Evolutionary conservation across 2,113 vertebrate genomes (phyloP).

Genomic region (Procavia capensis): DNA sequence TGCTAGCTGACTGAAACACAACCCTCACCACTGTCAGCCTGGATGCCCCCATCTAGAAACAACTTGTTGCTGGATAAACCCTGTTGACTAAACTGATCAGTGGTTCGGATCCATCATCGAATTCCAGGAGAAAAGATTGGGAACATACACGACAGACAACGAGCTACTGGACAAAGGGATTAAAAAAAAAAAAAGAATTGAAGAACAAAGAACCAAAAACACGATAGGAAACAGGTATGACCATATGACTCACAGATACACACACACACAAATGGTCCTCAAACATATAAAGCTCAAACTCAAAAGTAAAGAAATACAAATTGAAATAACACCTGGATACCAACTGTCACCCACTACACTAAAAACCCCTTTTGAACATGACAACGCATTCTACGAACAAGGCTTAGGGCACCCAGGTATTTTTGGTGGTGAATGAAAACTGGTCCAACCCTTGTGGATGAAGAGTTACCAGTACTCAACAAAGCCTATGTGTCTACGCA

Average conservation of each 20-base stretch:
- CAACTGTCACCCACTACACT: background rate
- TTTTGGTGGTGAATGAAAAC: background rate
- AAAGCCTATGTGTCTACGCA: background rate
- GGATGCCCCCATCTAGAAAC: too few relatives aligned
- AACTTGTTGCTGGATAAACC: too few relatives aligned
- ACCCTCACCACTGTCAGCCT: too few relatives aligned
- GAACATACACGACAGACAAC: background rate
- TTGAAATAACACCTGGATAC: too few relatives aligned
- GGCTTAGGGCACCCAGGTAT: background rate
- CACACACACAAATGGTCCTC: background rate
- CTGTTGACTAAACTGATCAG: too few relatives aligned
- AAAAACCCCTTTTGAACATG: background rate
- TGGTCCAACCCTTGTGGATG: background rate
- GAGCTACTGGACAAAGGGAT: background rate
- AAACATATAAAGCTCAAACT: background rate
- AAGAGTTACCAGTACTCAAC: background rate
- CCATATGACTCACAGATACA: background rate
- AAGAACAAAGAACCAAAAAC: background rate
- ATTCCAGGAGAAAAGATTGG: background rate
- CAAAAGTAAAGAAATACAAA: too few relatives aligned
- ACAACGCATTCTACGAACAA: background rate
- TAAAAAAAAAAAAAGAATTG: background rate
- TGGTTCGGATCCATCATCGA: too few relatives aligned
- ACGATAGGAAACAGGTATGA: background rate
- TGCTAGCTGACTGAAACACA: too few relatives aligned